These are phyloP conservation scores for Cephonodes hylas DNA, from an alignment of 2,888 invertebrate species.

Conservation along the genomic window DNA sequence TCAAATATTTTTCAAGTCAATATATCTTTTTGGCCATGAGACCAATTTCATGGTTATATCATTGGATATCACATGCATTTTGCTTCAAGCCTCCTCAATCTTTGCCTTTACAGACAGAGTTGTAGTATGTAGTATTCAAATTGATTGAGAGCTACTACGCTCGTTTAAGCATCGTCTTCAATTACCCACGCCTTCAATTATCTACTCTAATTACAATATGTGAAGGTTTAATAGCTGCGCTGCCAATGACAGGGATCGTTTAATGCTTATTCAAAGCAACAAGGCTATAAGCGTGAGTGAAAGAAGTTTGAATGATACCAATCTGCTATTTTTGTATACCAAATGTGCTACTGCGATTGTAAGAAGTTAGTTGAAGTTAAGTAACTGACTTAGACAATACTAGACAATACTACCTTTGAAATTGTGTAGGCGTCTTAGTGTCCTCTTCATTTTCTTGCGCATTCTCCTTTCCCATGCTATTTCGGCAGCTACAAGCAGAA, in stretches of 20 bases:
- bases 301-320: no score
- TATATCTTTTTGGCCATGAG: no score
- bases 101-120: neutral
- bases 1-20: no score
- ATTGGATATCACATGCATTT: no score
- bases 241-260: neutral
- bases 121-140: neutral
- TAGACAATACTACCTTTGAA: no score
- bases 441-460: slow-evolving; percentile 66
- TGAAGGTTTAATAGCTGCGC: neutral
- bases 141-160: neutral
- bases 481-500: slow-evolving; percentile 55
- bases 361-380: no score
- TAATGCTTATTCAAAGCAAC: neutral
- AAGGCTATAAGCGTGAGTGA: no score
- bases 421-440: slow-evolving; percentile 53
- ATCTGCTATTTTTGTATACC: no score
- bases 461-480: slow-evolving; percentile 66
- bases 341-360: no score
- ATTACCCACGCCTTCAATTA: neutral
- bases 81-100: no score
- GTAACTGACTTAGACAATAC: no score
- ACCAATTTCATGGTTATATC: no score
- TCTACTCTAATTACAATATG: neutral
- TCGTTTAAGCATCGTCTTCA: neutral